These are phyloP conservation scores for Champsocephalus esox DNA, from an alignment of 2,797 vertebrate genomes.

Conservation along the genomic window DNA sequence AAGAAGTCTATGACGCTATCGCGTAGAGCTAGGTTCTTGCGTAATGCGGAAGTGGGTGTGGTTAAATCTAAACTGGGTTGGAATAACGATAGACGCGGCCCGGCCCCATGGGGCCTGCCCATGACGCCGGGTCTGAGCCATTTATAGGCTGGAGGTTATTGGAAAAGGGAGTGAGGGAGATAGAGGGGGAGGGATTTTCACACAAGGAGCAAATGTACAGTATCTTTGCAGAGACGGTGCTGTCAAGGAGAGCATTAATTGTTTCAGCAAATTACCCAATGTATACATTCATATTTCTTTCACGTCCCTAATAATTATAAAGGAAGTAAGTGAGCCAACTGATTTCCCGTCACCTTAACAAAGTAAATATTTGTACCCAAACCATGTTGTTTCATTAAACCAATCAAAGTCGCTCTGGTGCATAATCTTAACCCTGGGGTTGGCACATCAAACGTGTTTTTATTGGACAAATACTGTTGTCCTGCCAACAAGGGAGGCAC, in stretches of 20 bases:
- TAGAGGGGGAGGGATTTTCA: not conserved
- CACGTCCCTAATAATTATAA: not conserved
- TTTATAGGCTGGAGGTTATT: constrained; percentile 54
- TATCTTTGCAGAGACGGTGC: constrained; percentile 2
- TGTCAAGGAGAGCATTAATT: not conserved
- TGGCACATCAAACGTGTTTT: not conserved
- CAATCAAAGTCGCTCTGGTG: not conserved
- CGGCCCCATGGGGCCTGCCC: too few species aligned
- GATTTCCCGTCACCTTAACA: not conserved
- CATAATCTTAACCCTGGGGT: not conserved
- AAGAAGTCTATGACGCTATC: too few species aligned
- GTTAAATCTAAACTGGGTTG: too few species aligned
- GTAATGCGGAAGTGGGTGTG: too few species aligned
- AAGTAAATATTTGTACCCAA: not conserved
- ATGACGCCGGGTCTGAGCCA: not conserved
- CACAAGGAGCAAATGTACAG: constrained; percentile 12
- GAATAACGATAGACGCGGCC: too few species aligned
- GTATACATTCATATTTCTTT: not conserved
- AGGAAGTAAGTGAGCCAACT: not conserved
- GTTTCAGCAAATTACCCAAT: not conserved
- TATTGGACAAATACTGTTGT: too few species aligned
- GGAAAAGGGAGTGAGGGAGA: constrained; percentile 20
- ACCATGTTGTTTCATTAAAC: not conserved
- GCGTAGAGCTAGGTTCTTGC: too few species aligned
- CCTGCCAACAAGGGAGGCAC: too few species aligned